Evolutionary conservation across 1,140 invertebrate genomes (phyloP).

Genomic region (Conus ventricosus): DNA sequence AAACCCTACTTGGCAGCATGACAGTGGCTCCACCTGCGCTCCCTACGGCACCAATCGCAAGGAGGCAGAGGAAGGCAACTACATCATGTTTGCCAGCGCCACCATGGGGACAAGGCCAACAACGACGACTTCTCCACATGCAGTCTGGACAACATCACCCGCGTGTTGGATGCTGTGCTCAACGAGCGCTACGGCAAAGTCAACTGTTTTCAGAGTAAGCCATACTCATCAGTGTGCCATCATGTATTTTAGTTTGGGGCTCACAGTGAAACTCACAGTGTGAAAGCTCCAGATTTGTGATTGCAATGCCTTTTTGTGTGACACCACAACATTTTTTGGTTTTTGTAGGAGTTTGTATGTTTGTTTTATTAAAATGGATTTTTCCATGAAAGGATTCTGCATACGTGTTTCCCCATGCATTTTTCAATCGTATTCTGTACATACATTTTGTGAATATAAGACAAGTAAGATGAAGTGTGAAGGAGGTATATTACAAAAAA

Average conservation of each 20-base stretch:
- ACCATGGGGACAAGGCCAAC: slow-evolving; percentile 71
- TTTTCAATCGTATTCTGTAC: too few relatives aligned
- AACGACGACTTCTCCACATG: slow-evolving; percentile 73
- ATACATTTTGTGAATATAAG: too few relatives aligned
- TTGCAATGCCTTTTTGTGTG: too few relatives aligned
- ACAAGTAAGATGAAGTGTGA: too few relatives aligned
- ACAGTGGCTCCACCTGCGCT: slow-evolving; percentile 88
- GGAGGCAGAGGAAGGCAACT: slow-evolving; percentile 93
- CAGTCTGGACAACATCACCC: slow-evolving; percentile 94
- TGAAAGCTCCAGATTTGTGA: not conserved
- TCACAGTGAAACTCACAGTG: not conserved
- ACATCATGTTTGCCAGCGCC: slow-evolving; percentile 81
- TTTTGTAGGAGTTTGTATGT: too few relatives aligned
- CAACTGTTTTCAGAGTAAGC: slow-evolving; percentile 92
- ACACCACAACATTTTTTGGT: too few relatives aligned
- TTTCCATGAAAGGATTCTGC: too few relatives aligned
- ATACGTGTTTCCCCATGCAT: too few relatives aligned
- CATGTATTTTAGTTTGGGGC: not conserved
- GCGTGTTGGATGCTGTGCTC: slow-evolving; percentile 78
- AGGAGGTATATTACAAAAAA: too few relatives aligned
- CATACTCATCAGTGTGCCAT: not conserved
- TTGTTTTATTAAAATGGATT: too few relatives aligned
- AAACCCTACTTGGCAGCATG: slow-evolving; percentile 82
- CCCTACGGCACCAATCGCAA: slow-evolving; percentile 82
- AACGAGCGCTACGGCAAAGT: slow-evolving; percentile 89